Evolutionary conservation across 1,140 invertebrate species (phyloP).

Genomic region (Penaeus indicus): DNA sequence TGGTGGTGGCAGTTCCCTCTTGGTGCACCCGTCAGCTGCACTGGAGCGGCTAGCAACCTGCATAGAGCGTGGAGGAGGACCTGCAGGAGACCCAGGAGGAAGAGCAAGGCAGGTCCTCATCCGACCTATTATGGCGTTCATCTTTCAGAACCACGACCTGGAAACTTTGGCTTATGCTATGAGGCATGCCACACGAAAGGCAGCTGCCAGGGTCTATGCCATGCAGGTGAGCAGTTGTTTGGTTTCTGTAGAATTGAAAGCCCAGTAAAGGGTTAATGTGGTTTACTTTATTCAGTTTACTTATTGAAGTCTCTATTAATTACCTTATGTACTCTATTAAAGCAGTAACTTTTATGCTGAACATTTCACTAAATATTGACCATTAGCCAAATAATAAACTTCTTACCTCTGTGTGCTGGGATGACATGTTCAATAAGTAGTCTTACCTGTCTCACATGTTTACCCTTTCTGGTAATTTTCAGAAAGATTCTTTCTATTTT

Average conservation of each 20-base stretch:
- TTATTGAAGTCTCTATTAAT: too few species aligned
- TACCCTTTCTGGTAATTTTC: too few species aligned
- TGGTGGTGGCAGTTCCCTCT: constrained; percentile 80
- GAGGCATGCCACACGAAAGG: constrained; percentile 84
- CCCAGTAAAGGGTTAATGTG: background rate
- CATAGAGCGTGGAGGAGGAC: constrained; percentile 74
- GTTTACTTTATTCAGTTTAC: background rate
- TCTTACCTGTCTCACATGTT: too few species aligned
- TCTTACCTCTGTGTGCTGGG: too few species aligned
- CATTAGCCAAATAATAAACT: too few species aligned
- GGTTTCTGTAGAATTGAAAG: background rate
- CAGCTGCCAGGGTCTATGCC: constrained; percentile 88
- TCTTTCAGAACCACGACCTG: constrained; percentile 88
- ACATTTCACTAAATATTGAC: too few species aligned
- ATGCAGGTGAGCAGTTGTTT: constrained; percentile 76
- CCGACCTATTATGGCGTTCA: constrained; percentile 82
- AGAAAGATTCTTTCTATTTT: too few species aligned
- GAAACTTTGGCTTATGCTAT: constrained; percentile 84
- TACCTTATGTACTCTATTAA: too few species aligned
- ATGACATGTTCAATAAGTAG: too few species aligned
- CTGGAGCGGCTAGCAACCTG: constrained; percentile 80
- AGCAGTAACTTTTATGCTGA: too few species aligned
- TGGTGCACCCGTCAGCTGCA: constrained; percentile 86
- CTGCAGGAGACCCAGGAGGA: constrained; percentile 69
- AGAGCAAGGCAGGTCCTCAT: constrained; percentile 66